Base-by-base conservation (phyloP, 2,888 invertebrate species). In the Abrostola triplasia region DNA sequence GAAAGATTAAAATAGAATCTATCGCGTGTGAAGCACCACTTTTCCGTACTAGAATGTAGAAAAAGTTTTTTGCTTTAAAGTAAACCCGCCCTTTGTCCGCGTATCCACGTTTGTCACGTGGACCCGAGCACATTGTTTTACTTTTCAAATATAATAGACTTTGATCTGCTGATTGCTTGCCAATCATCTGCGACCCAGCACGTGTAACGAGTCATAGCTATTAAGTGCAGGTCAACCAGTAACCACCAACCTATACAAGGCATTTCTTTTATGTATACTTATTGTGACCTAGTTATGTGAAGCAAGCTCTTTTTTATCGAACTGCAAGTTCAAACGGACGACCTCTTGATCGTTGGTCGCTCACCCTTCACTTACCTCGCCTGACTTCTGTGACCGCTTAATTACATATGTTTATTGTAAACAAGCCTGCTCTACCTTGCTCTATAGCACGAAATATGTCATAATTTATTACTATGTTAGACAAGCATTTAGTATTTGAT, bases 1-100 rank as follows among this genome's bases (percentile, higher is more conserved):
- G 90, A 93, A 93, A 93, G 92, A 89, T 92, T 91, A 90, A 91
- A 91, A 92, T 91, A 92, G 88, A 91, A 88, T 87, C 77, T 86
- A 90, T 94, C 89, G 94, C 94, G 93, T 94, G 94, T 89, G 88
- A 88, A 89, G 81, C 84, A 72, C 67, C 89, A 92, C 89, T 91
- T 93, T 93, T 90, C 89, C 85, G 80, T 77, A 61, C 77, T 89
- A 92, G 88, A 90, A 90, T 90, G 89, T 89, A 88, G 90, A 90
- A 88, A 90, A 90, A 79, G 83, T 84, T 89, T 88, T 89, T 90
- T 90, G 86, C 70, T 60, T 64, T 78, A 71, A 65, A 74, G 73
- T 72, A 66, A 78, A 76, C 80, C 83, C 68, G 84, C 88, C 86
- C 90, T 92, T 92, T 92, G 92, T 92, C 87, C 79, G 72, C 38